Percentiles rank a stretch among this genome's conserved stretches.
Evolutionary conservation across 1,140 invertebrate species (phyloP).

Genomic region (Camponotus vicinus): DNA sequence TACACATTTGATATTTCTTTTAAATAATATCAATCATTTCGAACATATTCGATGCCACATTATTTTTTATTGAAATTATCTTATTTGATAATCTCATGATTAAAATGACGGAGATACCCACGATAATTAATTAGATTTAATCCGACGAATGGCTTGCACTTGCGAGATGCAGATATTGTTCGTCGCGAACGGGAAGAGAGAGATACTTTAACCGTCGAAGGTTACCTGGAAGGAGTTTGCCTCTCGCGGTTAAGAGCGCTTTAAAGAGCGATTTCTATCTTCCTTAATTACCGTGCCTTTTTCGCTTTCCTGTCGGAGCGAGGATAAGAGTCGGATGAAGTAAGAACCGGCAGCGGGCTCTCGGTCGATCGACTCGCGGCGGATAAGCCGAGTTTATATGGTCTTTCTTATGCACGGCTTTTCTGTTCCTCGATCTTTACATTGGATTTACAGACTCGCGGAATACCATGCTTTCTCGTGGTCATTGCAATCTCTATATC

Average conservation of each 20-base stretch:
- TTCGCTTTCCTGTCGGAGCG: constrained; percentile 69
- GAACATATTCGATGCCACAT: not conserved
- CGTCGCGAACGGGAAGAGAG: not conserved
- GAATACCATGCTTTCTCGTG: constrained; percentile 52
- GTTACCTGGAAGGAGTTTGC: constrained; percentile 63
- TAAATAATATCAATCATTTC: too few relatives aligned
- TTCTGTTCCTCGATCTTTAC: constrained; percentile 70
- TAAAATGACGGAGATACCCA: constrained; percentile 7
- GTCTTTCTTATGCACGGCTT: constrained; percentile 61
- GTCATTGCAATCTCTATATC: constrained; percentile 30
- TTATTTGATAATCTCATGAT: not conserved
- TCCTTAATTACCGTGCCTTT: constrained; percentile 80
- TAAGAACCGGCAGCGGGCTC: constrained; percentile 49
- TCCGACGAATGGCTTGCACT: constrained; percentile 19
- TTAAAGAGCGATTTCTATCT: constrained; percentile 80
- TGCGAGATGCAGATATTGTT: constrained; percentile 77
- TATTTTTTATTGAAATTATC: not conserved
- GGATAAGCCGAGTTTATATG: constrained; percentile 71
- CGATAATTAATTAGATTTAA: constrained; percentile 57
- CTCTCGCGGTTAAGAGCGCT: constrained; percentile 74
- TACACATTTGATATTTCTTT: too few relatives aligned
- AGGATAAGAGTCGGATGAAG: not conserved
- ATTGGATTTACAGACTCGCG: constrained; percentile 73
- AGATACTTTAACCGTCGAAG: constrained; percentile 56
- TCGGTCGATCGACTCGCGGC: constrained; percentile 21